Evolutionary conservation across 2,113 vertebrate species (phyloP).

Genomic region (Pyxicephalus adspersus): DNA sequence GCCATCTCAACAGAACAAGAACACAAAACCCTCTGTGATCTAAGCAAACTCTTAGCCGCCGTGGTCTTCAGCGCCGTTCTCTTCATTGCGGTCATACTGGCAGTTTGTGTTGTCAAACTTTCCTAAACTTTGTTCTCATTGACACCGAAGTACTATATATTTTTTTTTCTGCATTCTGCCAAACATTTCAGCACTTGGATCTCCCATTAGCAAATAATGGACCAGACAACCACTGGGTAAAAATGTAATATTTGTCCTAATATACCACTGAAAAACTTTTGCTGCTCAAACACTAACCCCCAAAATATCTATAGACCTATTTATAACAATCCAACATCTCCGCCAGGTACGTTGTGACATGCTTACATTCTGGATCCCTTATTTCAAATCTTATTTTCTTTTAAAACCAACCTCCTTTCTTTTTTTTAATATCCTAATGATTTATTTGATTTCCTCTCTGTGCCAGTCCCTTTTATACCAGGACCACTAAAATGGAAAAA

Average conservation of each 20-base stretch:
- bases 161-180: neutral
- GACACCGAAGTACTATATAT: neutral
- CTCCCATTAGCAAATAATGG: neutral
- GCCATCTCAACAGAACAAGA: constrained; percentile 83
- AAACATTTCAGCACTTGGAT: neutral
- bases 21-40: constrained; percentile 74
- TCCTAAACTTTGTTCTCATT: constrained; percentile 63
- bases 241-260: neutral
- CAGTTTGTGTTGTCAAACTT: constrained; percentile 88
- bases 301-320: neutral
- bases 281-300: neutral
- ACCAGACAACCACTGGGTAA: neutral
- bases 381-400: neutral
- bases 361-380: too few species aligned
- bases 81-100: constrained; percentile 83
- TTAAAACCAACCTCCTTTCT: neutral
- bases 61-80: constrained; percentile 85
- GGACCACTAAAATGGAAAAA: neutral
- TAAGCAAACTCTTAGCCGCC: constrained; percentile 81
- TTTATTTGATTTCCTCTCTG: neutral
- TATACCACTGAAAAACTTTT: neutral
- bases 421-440: neutral
- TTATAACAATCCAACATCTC: neutral
- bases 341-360: neutral
- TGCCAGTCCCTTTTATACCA: neutral